Base-by-base conservation (phyloP, 1,140 invertebrate species). In the Physella acuta region DNA sequence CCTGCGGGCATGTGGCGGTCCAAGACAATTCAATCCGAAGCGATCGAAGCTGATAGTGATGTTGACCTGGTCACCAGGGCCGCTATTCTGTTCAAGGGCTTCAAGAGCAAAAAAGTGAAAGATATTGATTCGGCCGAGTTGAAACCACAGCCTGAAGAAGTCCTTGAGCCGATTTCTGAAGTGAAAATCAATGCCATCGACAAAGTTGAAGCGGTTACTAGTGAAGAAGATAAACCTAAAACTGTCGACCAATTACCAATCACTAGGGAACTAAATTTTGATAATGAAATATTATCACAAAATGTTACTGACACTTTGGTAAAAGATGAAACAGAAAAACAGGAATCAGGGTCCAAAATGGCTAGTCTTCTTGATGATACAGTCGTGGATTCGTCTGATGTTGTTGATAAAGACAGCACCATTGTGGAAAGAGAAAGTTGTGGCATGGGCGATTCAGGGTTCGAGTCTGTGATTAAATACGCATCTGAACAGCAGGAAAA, bases 11-110 rank as follows among this genome's bases (percentile, higher is more conserved):
- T 28, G 16, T 67, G 64, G 64, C 51, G 64, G 1, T 56, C 64
- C 14, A 67, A 56, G 39, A 67, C 34, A 3, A 14, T 37, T 0
- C 11, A 55, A 31, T n/a, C 34, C 2, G 64, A 67, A 26, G 39
- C 33, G 11, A 31, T 49, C 14, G 56, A 60, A 33, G 31, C 31
- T 34, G 55, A 59, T 30, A 31, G 5, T 2, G 66, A 68, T 3
- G 59, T 20, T 26, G 66, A 66, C 31, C 4, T 66, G n/a, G 64
- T 66, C 11, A 11, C 64, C 16, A 39, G 39, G 60, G 66, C 56
- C 2, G 55, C 66, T 3, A 60, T 59, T 36, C 39, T 68, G 1
- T 59, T 68, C 37, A 68, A 39, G 30, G 66, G 56, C 16, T 68
- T 59, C 24, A 59, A 59, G 16, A 33, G n/a, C 8, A 68, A 59